A percentile compares a stretch with the other conserved stretches of the same genome.
Conservation (phyloP, 2,888 invertebrate genomes). For the Troides helena region DNA sequence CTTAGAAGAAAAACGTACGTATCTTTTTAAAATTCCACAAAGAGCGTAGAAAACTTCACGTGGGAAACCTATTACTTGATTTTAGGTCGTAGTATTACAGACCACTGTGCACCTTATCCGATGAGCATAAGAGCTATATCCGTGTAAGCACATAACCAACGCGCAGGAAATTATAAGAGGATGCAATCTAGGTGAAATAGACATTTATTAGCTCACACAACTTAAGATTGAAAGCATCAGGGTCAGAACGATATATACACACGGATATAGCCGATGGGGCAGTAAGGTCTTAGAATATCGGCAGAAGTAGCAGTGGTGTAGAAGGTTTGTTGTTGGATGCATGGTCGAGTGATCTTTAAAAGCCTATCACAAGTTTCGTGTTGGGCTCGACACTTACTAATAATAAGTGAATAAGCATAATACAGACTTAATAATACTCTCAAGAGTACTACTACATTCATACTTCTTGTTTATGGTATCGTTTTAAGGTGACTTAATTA, state of each 20-base stretch:
- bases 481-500: no score
- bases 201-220: slow-evolving; percentile 18
- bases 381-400: no score
- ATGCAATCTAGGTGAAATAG: slow-evolving; percentile 22
- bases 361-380: no score
- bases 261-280: not conserved
- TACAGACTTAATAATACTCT: no score
- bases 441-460: no score
- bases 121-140: not conserved
- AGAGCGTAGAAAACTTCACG: slow-evolving; percentile 9
- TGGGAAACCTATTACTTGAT: slow-evolving; percentile 8
- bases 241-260: not conserved
- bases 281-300: no score
- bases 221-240: slow-evolving; percentile 7
- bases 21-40: slow-evolving; percentile 7
- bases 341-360: no score
- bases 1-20: not conserved
- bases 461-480: no score
- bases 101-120: not conserved
- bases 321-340: no score
- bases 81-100: not conserved
- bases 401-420: no score
- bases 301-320: no score
- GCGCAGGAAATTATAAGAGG: slow-evolving; percentile 20
- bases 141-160: not conserved